Base-by-base conservation (phyloP, 2,888 invertebrate genomes). In the Rhingia rostrata region DNA sequence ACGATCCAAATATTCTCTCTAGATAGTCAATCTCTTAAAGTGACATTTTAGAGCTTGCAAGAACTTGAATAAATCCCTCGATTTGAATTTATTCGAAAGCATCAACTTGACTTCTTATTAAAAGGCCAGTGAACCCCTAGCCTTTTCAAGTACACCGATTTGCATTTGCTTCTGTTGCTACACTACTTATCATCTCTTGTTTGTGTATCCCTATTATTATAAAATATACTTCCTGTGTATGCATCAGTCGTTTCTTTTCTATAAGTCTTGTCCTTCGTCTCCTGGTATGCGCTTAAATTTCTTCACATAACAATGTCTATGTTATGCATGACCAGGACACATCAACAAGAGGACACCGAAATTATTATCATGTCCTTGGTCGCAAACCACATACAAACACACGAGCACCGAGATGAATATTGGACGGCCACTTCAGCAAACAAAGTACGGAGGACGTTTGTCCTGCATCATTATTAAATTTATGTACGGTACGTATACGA, bases 391-490 rank as follows among this genome's bases (percentile, higher is more conserved):
- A 54, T 47, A 51, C 51, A 51, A 7, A 51, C 14, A 39, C 51
- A 51, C 22, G 22, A 22, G 22, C 22, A 22, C 22, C 22, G 22
- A 22, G 22, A 22, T 22, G 22, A 70, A 80, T 70, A 70, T 70
- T 70, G 74, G 53, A 37, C 32, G 51, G 37, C 54, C 56, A 69
- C 67, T 79, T 75, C 70, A 80, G 12, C 74, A 84, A 80, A 80
- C 80, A 80, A 41, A 54, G 47, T 77, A 54, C 70, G 53, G 74
- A 74, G 58, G 78, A 66, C 79, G 79, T 75, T 80, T 72, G 84
- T 84, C 80, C 80, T 84, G 84, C 74, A 84, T 84, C 84, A 70
- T 84, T 84, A 84, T 84, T 84, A 84, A 84, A 84, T 84, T 84
- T 84, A 70, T 84, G 70, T 74, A 61, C 43, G 60, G 61, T 5